Base-by-base conservation (phyloP, 2,888 invertebrate genomes). In the Philopedon plagiatum region DNA sequence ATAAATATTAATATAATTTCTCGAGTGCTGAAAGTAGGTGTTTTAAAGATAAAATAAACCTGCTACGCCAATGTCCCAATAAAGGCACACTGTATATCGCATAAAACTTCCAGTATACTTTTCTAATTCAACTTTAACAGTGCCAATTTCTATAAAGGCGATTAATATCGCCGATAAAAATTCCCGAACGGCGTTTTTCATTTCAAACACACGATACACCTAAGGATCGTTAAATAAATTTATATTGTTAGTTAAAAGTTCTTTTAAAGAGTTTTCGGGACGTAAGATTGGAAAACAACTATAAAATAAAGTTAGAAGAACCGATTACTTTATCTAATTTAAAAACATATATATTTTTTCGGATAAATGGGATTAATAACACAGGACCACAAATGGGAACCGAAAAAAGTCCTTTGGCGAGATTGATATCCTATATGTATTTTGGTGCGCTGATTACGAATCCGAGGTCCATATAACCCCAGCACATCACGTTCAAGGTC, bases 141-240 rank as follows among this genome's bases (percentile, higher is more conserved):
- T 23, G 21, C 13, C 58, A 58, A 58, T 39, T 58, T 58, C 39
- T 58, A 41, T 39, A 58, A 58, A 58, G 41, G n/a, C 58, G 34
- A 58, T 58, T 58, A 58, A 58, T 58, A 58, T 58, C 39, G 26
- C 11, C 58, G 41, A 58, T 39, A 58, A 39, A 58, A 39, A 39
- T 39, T 26, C 39, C 39, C 39, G 15, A 58, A 58, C 5, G 39
- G 23, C 39, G 15, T 58, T 41, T 58, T 58, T 37, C 39, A 23
- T 39, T 75, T 75, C 51, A 23, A 13, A 11, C 29, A 54, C 29
- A 54, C 29, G 29, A 54, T 54, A 54, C 51, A 29, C 51, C 51
- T 26, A 54, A 54, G 51, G 29, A 54, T 18, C 51, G 51, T 54
- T 26, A 54, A 54, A 54, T 54, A 54, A 54, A 54, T 54, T 54